Conservation (phyloP, 2,888 invertebrate species). For the Choreutis nemorana region DNA sequence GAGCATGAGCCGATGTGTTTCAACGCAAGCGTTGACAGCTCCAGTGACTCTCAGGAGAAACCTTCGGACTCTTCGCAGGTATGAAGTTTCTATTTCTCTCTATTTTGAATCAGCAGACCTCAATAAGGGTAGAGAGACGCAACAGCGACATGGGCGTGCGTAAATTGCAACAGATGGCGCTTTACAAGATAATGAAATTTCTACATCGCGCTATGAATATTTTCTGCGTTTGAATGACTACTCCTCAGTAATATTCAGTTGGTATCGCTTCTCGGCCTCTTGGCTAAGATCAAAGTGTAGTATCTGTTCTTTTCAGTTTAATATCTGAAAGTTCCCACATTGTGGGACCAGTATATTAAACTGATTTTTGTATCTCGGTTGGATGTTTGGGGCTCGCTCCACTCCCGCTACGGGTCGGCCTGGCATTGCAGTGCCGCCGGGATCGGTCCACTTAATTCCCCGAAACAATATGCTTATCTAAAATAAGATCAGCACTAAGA, state of each 20-base stretch:
- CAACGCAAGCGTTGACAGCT: slow-evolving; percentile 71
- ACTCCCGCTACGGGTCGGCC: slow-evolving; percentile 7
- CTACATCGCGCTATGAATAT: too few relatives aligned
- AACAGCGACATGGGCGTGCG: too few relatives aligned
- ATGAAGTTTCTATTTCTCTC: neutral
- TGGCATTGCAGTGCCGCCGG: slow-evolving; percentile 7
- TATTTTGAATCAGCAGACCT: too few relatives aligned
- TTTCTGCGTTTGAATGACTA: neutral
- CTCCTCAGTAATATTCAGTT: neutral
- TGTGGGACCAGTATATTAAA: slow-evolving; percentile 7
- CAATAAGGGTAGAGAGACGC: too few relatives aligned
- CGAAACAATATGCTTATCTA: neutral
- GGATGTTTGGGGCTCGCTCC: slow-evolving; percentile 7
- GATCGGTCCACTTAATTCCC: slow-evolving; percentile 3
- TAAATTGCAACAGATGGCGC: too few relatives aligned
- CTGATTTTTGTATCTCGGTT: slow-evolving; percentile 6
- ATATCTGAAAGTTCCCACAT: slow-evolving; percentile 7
- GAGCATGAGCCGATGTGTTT: slow-evolving; percentile 94
- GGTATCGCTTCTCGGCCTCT: slow-evolving; percentile 7
- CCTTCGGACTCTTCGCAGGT: slow-evolving; percentile 54
- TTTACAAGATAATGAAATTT: too few relatives aligned
- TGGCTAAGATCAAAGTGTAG: slow-evolving; percentile 7
- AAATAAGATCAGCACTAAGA: too few relatives aligned
- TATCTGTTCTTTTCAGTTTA: slow-evolving; percentile 7
- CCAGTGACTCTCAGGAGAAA: slow-evolving; percentile 65